Base-by-base conservation (phyloP, 2,888 invertebrate genomes). In the Lasioglossum oenotherae region DNA sequence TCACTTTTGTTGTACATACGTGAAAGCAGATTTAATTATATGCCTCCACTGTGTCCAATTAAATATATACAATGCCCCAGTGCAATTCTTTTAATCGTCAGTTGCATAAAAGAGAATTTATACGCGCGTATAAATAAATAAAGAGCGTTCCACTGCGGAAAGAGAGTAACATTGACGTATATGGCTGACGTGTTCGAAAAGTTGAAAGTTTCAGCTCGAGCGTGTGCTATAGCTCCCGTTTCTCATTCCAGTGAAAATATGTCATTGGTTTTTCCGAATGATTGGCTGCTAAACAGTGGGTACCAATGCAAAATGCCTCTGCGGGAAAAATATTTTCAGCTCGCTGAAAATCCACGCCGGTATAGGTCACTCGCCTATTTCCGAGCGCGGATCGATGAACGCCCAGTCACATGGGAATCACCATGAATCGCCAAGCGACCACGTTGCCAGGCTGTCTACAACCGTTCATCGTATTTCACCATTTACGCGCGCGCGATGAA, bases 321-420 rank as follows among this genome's bases (percentile, higher is more conserved):
- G 14, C 31, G 41, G 60, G 27, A 72, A 44, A 41, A 78, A 84
- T 81, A 69, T 85, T 85, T 71, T 49, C 46, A 80, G 77, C 57
- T 35, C 31, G 31, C 23, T 80, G 74, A 74, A 84, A 85, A 86
- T 81, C 38, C 78, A 64, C 76, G 35, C 35, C 53, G 41, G 73
- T 81, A 69, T 81, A 86, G 84, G 86, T 86, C 85, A 75, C 57
- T 84, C 78, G 84, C 74, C 80, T 80, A 76, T 85, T 85, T 81
- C 74, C 81, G 73, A 67, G 78, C 64, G 14, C 64, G 82, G 77
- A 88, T 88, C 88, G 87, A 87, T 88, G 79, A 85, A 86, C 74
- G 80, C 71, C 60, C 71, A 80, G 89, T 84, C 90, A 87, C 82
- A 89, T 80, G 81, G 82, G 82, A 81, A 82, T 84, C 81, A 71